These are phyloP conservation scores for Phalacrocorax aristotelis DNA, from an alignment of 2,113 vertebrate genomes.

Conservation along the genomic window DNA sequence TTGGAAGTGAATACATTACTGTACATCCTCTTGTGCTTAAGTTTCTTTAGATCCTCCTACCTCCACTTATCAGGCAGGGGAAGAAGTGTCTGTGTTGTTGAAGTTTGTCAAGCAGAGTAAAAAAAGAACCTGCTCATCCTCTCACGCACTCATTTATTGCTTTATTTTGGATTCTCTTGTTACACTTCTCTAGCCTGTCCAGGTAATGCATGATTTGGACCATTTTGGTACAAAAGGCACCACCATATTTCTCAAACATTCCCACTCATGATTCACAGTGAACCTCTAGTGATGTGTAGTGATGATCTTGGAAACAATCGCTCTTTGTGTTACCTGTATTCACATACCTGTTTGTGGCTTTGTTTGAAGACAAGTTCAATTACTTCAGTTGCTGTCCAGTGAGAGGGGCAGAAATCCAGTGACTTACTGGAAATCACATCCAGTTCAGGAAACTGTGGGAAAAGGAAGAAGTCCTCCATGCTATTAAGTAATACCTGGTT, in stretches of 20 bases:
- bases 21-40: neutral
- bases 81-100: neutral
- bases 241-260: neutral
- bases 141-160: neutral
- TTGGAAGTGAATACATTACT: neutral
- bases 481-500: neutral
- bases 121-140: neutral
- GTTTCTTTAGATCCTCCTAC: neutral
- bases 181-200: neutral
- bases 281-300: neutral
- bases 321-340: neutral
- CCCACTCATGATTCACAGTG: neutral
- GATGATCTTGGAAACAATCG: neutral
- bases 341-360: neutral
- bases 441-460: neutral
- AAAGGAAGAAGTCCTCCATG: neutral
- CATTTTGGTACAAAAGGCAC: neutral
- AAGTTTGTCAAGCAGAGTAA: neutral
- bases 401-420: neutral
- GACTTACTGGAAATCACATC: neutral
- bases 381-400: neutral
- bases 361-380: neutral
- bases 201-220: neutral
- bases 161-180: neutral
- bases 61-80: neutral